Evolutionary conservation across 2,888 invertebrate species (phyloP), one percentile per base, ranked within the genome.

Genomic region (Lasioglossum malachurum): DNA sequence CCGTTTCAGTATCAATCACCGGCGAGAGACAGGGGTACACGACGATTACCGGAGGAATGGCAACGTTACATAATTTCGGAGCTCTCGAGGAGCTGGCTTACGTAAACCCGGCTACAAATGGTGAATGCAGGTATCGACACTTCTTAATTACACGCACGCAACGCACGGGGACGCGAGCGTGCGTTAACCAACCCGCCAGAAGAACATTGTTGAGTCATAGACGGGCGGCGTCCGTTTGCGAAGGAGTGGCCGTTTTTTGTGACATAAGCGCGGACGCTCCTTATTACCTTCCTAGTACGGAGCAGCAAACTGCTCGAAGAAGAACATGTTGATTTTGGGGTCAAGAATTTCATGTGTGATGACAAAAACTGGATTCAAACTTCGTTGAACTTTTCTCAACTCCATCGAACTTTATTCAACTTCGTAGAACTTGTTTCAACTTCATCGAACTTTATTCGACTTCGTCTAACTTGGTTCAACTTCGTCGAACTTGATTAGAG

Each of bases 61-160:
- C 35, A 71, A 71, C 49, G 80, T 89, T 88, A 84, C 84, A 79
- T 88, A 89, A 89, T 53, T 82, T 84, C 81, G 78, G 38, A 71
- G 53, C 53, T 69, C 82, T 53, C 69, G 78, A 57, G 69, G 78
- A 80, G 69, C 38, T 35, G 69, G 79, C 72, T 89, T 90, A 87
- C 84, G 78, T 87, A 53, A 89, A 90, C 76, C 35, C 10, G 64
- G 35, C 78, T 80, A 78, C 74, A 82, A 86, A 88, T 82, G 84
- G 88, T 77, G 82, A 83, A 73, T 71, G 87, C 64, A 67, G 64
- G 31, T 35, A 75, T 80, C 80, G 78, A 80, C 77, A 74, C 80
- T 60, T n/a, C 69, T 86, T 88, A 88, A 88, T 88, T 88, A 71
- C 80, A 80, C 16, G 31, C 73, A 72, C 44, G 41, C 69, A 60